Evolutionary conservation across 2,797 vertebrate species (phyloP), one percentile per base, ranked within the genome.

Genomic region (Pangasius macronema): DNA sequence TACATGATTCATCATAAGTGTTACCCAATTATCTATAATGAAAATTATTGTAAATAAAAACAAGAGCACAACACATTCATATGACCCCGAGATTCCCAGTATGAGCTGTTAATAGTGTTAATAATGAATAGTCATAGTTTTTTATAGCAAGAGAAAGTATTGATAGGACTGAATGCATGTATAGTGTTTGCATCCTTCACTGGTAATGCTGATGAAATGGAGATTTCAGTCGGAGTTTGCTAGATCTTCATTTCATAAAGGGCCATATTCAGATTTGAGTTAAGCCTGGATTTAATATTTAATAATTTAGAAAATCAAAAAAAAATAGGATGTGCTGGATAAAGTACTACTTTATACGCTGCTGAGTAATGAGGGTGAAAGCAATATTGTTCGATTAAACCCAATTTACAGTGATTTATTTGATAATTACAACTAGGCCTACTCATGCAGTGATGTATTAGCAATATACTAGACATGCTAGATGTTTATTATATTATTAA

Each of bases 81-180:
- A 5, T 55, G 24, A 22, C 57, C 57, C 49, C 2, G 65, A 55
- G 70, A 53, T 83, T 65, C 63, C 49, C 72, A 16, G 16, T 63
- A n/a, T 61, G 59, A 46, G 27, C 46, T 49, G 42, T 87, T 53
- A 61, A 70, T 73, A 82, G 68, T 67, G 72, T 83, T 87, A 33
- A 84, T 67, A 87, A 22, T 53, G n/a, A 83, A 76, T 13, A 75
- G 49, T 77, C 33, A 30, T 70, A 76, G 57, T 53, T 87, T 63
- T 81, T 39, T 49, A 75, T 76, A 65, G 57, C 51, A 49, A 73
- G 36, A 73, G 53, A 75, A 39, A 36, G 55, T 65, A 9, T 77
- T 67, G 13, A 8, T 42, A 9, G 57, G 33, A 39, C 2, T 14
- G 33, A 65, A 65, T 84, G 82, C 86, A 87, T 83, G 86, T 53